Evolutionary conservation across 2,797 vertebrate species (phyloP), one percentile per base, ranked within the genome.

Genomic region (Clarias pachynema): DNA sequence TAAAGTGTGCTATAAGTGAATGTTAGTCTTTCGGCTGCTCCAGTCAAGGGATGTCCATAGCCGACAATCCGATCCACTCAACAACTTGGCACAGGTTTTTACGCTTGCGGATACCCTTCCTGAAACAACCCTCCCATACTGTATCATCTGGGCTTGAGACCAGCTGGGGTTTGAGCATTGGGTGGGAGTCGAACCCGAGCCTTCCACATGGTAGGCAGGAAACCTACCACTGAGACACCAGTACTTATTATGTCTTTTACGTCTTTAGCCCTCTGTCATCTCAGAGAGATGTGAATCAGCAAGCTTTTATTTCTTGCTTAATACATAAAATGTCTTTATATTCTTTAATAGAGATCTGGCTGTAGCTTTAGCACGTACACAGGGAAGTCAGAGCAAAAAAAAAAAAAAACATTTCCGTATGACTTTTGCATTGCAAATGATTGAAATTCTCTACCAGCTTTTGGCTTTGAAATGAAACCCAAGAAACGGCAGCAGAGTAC

Each of bases 351-450:
- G 53, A 24, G 24, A 22, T 40, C 20, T 18, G 9, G 24, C 20
- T 22, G 53, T 57, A 29, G 37, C 26, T 12, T 57, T 37, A 22
- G 1, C 73, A 57, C 8, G 2, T 59, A 37, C 29, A 53, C 15
- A 26, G n/a, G 72, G 56, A 77, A 34, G 29, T 57, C 7, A 22
- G 20, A 4, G 29, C 0, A 4, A 31, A 34, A 20, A 7, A 49
- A 26, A 4, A 31, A 34, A 20, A 86, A 80, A 73, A 88, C 59
- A 89, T 92, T 93, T 93, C 81, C 88, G 90, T 86, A 12, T 24
- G 2, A 4, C 79, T 22, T 94, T 93, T 93, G 90, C 91, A 92
- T 92, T 69, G 84, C 68, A 81, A 90, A 92, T 87, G 90, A 87
- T n/a, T 40, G 22, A 8, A n/a, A n/a, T 3, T 24, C 8, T 12